Evolutionary conservation across 2,113 vertebrate species (phyloP), one percentile per base, ranked within the genome.

Genomic region (Microcebus jonahi): DNA sequence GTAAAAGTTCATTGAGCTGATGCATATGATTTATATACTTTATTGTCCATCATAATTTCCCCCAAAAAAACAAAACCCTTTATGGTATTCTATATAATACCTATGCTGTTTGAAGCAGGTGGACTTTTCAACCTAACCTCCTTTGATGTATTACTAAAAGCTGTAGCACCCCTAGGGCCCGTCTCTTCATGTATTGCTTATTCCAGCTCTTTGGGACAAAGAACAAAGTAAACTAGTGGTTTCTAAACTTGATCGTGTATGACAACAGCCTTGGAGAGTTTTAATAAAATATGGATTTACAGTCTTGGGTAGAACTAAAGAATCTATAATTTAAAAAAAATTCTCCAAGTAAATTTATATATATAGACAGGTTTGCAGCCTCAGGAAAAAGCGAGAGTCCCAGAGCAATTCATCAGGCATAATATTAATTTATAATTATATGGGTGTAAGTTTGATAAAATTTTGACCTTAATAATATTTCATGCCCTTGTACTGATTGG

Each of bases 361-460:
- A 42, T 18, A 36, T 7, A 75, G 34, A 90, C 17, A 94, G 21
- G 9, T 80, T 96, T 92, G 36, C 45, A 18, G 42, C 1, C n/a
- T 82, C 53, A 81, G 55, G 55, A 29, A 18, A 57, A 77, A 93
- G 83, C 3, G 36, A 55, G 53, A 73, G 2, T 83, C 36, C 34
- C 50, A 88, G n/a, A 87, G 42, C 6, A 25, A 87, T 65, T 95
- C 76, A 76, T 92, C 25, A 84, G 42, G 36, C n/a, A 88, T 79
- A 90, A 83, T 65, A 8, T 81, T 96, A 87, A 97, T 68, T 92
- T 94, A 80, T 75, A 95, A 81, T 90, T 87, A 68, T 34, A 67
- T 36, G n/a, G 21, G 10, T 71, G 31, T 68, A 50, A 95, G 17
- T 91, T 94, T 88, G 48, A 93, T 82, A 65, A 65, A 90, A 80